Percentiles rank a stretch among this genome's conserved stretches.
Conservation (phyloP, 1,140 invertebrate species). For the Pogonomyrmex californicus region DNA sequence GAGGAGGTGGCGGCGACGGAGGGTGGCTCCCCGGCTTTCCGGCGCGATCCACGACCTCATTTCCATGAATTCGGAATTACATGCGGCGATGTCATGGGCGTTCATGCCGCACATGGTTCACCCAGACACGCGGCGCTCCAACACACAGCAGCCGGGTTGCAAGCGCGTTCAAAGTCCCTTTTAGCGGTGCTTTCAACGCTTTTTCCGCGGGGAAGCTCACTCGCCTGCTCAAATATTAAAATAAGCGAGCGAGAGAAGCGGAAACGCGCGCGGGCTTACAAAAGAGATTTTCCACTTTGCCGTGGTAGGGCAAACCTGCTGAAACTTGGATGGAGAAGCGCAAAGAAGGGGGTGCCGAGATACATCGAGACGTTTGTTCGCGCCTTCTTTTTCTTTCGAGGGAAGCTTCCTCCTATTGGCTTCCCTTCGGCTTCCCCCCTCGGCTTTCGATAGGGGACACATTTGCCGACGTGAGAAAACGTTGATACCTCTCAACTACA, state of each 20-base stretch:
- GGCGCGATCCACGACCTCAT: constrained; percentile 45
- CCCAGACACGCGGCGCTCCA: background rate
- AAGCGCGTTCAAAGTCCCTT: constrained; percentile 76
- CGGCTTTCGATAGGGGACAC: constrained; percentile 54
- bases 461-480: constrained; percentile 53
- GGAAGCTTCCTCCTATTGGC: background rate
- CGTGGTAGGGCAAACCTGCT: constrained; percentile 50
- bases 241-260: constrained; percentile 77
- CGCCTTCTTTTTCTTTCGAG: background rate
- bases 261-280: constrained; percentile 81
- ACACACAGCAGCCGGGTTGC: constrained; percentile 25
- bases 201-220: constrained; percentile 69
- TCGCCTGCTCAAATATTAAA: constrained; percentile 81
- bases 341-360: constrained; percentile 18
- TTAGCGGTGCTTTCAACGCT: constrained; percentile 80
- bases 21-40: background rate
- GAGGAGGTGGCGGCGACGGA: background rate
- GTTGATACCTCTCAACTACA: background rate
- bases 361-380: constrained; percentile 40
- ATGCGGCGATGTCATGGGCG: constrained; percentile 59
- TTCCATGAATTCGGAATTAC: constrained; percentile 79
- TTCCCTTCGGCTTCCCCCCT: background rate
- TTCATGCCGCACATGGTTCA: constrained; percentile 22
- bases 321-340: constrained; percentile 9
- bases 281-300: constrained; percentile 83